Conservation (phyloP, 2,888 invertebrate species). For the Athalia circularis region DNA sequence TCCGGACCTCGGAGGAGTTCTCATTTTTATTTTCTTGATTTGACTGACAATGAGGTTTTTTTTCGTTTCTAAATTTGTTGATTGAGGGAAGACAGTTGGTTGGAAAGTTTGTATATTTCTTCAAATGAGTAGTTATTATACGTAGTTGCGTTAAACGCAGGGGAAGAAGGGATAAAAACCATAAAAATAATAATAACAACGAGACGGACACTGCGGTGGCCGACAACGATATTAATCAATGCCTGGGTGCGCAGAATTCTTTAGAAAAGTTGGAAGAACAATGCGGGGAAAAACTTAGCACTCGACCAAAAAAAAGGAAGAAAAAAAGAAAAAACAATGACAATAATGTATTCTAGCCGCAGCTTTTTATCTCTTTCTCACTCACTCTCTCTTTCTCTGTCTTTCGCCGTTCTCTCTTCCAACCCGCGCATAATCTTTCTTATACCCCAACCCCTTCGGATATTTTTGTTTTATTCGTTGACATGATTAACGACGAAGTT, state of each 20-base stretch:
- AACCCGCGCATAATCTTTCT: constrained; percentile 48
- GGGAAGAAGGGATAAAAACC: neutral
- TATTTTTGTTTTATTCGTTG: constrained; percentile 59
- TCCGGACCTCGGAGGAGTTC: too few relatives aligned
- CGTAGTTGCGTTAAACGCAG: too few relatives aligned
- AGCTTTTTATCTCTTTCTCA: constrained; percentile 57
- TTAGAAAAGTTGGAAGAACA: constrained; percentile 27
- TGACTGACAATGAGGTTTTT: too few relatives aligned
- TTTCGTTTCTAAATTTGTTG: too few relatives aligned
- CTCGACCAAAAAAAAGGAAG: constrained; percentile 38
- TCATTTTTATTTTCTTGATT: too few relatives aligned
- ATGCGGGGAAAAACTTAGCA: constrained; percentile 34
- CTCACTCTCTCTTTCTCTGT: constrained; percentile 49
- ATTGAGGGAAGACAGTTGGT: neutral
- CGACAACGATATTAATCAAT: constrained; percentile 40
- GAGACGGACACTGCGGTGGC: neutral
- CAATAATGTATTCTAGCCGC: constrained; percentile 58
- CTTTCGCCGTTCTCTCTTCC: neutral
- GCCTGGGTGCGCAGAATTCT: constrained; percentile 19
- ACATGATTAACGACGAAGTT: constrained; percentile 63
- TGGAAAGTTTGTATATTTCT: neutral
- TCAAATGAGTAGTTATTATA: neutral
- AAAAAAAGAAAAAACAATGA: constrained; percentile 56
- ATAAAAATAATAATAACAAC: constrained; percentile 7
- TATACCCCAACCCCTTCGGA: constrained; percentile 51